These are phyloP conservation scores for Linurgus olivaceus DNA, from an alignment of 2,797 vertebrate species.

Conservation along the genomic window DNA sequence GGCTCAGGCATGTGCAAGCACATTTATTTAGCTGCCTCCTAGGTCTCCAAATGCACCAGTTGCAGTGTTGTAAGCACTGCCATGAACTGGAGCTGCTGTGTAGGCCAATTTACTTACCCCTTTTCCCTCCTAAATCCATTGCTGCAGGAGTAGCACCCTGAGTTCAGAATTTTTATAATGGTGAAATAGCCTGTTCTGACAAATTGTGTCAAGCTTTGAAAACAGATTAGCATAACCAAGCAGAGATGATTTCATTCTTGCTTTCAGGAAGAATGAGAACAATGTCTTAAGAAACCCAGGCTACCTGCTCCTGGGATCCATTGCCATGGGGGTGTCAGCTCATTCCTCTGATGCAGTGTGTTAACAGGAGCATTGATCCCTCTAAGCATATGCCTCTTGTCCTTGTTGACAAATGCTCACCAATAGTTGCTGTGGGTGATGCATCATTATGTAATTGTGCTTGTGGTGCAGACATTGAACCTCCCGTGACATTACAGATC, in stretches of 20 bases:
- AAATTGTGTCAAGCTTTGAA: not conserved
- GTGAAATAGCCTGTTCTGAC: not conserved
- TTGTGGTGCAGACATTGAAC: conserved; percentile 24
- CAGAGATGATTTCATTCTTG: not conserved
- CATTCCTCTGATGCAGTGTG: not conserved
- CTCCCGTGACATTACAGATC: conserved; percentile 21
- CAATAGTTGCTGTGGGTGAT: not conserved
- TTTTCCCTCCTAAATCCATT: not conserved
- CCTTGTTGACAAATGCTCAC: not conserved
- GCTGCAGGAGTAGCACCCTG: not conserved
- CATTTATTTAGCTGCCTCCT: not conserved
- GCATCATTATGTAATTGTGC: conserved; percentile 22
- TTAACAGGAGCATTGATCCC: not conserved
- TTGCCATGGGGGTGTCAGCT: not conserved
- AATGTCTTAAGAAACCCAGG: not conserved
- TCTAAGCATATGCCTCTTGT: not conserved
- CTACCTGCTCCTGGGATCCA: not conserved
- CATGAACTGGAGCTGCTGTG: not conserved
- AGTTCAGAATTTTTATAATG: not conserved
- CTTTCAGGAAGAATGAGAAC: not conserved
- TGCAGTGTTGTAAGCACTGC: not conserved
- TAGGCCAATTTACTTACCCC: not conserved
- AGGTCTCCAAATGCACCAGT: not conserved
- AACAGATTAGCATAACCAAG: not conserved
- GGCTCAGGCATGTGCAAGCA: not conserved